phyloP scores from a whole-genome alignment of 1,140 invertebrate species.

The Mercenaria mercenaria region DNA sequence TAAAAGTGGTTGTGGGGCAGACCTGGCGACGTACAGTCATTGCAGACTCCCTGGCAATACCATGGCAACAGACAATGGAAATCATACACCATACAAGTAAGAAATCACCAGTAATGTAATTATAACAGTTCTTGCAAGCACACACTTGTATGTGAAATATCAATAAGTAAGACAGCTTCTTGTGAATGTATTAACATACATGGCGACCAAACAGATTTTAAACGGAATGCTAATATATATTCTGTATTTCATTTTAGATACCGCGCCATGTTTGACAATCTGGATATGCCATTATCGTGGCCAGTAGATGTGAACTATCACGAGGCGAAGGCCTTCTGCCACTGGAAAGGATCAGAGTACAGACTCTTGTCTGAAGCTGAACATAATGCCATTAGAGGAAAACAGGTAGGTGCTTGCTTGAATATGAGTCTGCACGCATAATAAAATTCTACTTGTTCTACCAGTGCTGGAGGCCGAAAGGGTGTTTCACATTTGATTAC shows the following conservation, averaged over 20 bases:
- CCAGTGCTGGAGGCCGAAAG: neutral
- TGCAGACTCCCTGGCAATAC: slow-evolving; percentile 70
- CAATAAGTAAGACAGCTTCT: no score
- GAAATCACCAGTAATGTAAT: neutral
- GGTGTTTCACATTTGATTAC: no score
- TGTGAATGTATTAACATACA: no score
- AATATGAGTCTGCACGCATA: neutral
- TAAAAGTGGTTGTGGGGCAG: slow-evolving; percentile 83
- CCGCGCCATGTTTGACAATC: slow-evolving; percentile 84
- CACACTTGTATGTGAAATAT: no score
- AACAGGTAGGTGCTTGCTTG: slow-evolving; percentile 70
- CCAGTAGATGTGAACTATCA: slow-evolving; percentile 86
- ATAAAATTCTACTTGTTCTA: neutral
- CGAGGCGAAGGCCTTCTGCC: slow-evolving; percentile 85
- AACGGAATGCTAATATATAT: no score
- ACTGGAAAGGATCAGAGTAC: slow-evolving; percentile 83
- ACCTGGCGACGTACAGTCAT: slow-evolving; percentile 79
- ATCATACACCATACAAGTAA: slow-evolving; percentile 52
- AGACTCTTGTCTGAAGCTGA: slow-evolving; percentile 84
- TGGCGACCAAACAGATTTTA: no score
- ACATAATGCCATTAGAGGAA: slow-evolving; percentile 81
- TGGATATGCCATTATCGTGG: slow-evolving; percentile 84
- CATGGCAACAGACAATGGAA: neutral
- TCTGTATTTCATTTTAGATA: slow-evolving; percentile 71
- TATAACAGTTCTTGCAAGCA: neutral